Evolutionary conservation across 1,140 invertebrate genomes (phyloP).

Genomic region (Heliconius congener): DNA sequence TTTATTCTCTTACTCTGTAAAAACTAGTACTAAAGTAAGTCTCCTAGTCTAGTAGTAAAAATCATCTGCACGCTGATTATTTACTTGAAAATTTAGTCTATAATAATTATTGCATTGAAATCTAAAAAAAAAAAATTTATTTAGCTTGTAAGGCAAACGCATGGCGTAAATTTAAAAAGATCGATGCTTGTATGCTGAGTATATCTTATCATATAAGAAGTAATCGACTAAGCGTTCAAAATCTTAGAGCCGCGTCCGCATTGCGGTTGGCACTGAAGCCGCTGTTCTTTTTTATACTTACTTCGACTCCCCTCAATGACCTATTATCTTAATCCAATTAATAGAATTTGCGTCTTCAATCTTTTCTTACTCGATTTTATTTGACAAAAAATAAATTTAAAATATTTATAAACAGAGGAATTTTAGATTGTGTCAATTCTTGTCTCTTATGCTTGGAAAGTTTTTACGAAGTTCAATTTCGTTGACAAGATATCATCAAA

Average conservation of each 20-base stretch:
- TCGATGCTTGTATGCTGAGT: neutral
- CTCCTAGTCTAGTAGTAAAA: too few relatives aligned
- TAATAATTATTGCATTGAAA: too few relatives aligned
- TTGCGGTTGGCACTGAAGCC: slow-evolving; percentile 34
- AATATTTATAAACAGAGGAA: neutral
- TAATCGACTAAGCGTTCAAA: slow-evolving; percentile 30
- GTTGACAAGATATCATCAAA: slow-evolving; percentile 16
- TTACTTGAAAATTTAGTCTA: too few relatives aligned
- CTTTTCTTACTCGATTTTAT: slow-evolving; percentile 18
- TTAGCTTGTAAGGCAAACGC: neutral
- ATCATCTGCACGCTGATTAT: too few relatives aligned
- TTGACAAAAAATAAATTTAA: slow-evolving; percentile 7
- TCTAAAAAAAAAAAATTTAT: too few relatives aligned
- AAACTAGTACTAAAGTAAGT: too few relatives aligned
- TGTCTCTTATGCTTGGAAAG: neutral
- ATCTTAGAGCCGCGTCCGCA: slow-evolving; percentile 31
- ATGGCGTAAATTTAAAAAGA: neutral
- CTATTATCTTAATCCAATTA: slow-evolving; percentile 18
- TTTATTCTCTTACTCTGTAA: too few relatives aligned
- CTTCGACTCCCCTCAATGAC: slow-evolving; percentile 10
- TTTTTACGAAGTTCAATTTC: slow-evolving; percentile 6
- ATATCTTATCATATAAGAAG: slow-evolving; percentile 20
- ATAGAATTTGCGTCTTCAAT: slow-evolving; percentile 4
- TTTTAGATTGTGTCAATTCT: slow-evolving; percentile 5
- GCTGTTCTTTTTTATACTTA: slow-evolving; percentile 22